These are phyloP conservation scores for Gadus macrocephalus DNA, from an alignment of 2,113 vertebrate species.

Conservation along the genomic window DNA sequence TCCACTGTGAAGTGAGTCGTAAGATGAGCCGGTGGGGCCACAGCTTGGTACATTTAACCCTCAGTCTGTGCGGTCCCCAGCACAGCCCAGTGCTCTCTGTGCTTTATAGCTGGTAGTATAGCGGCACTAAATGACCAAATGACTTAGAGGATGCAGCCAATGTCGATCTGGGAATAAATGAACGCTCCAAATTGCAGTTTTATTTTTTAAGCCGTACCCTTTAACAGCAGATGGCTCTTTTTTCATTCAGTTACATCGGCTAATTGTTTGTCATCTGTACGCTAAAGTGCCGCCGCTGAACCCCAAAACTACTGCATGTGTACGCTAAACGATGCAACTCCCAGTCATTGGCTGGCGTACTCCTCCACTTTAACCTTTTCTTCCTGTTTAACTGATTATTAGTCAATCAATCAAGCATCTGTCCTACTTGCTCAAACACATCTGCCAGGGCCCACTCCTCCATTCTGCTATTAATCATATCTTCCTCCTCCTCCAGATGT, in stretches of 20 bases:
- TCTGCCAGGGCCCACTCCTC: neutral
- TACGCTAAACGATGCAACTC: too few species aligned
- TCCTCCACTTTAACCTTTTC: neutral
- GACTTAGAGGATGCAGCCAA: constrained; percentile 9
- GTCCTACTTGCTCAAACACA: neutral
- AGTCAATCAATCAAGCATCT: neutral
- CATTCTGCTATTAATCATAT: constrained; percentile 1
- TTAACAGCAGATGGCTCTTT: too few species aligned
- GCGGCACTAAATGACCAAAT: constrained; percentile 45
- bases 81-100: constrained; percentile 28
- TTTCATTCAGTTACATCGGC: too few species aligned
- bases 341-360: neutral
- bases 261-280: too few species aligned
- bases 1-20: constrained; percentile 27
- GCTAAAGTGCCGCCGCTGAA: too few species aligned
- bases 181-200: too few species aligned
- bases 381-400: neutral
- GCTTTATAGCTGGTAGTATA: constrained; percentile 35
- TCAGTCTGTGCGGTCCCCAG: constrained; percentile 26
- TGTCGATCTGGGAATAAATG: too few species aligned
- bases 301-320: too few species aligned
- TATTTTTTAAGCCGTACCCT: too few species aligned
- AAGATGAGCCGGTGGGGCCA: constrained; percentile 54
- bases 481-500: neutral
- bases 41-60: constrained; percentile 58